phyloP scores from a whole-genome alignment of 2,797 vertebrate species.

The Poecilia velifera region DNA sequence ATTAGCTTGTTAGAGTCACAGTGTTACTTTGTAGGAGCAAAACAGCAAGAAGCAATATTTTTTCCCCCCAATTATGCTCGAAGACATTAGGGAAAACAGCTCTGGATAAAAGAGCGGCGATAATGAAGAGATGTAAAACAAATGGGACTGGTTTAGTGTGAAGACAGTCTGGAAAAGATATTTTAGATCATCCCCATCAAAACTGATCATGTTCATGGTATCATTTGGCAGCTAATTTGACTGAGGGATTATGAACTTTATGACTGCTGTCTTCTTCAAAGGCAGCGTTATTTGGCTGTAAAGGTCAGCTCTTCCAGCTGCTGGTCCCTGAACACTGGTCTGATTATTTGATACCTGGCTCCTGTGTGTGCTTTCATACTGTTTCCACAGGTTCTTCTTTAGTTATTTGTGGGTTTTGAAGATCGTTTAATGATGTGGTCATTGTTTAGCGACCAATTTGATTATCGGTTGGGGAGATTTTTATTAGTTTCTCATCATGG shows the following conservation, averaged over 20 bases:
- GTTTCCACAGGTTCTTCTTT: not conserved
- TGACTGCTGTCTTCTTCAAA: not conserved
- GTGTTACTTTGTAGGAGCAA: not conserved
- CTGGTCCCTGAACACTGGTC: not conserved
- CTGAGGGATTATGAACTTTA: not conserved
- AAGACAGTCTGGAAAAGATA: not conserved
- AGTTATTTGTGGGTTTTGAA: not conserved
- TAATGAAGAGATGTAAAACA: not conserved
- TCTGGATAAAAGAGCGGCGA: not conserved
- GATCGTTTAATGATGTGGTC: not conserved
- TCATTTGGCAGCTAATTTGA: not conserved
- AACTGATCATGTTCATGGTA: not conserved
- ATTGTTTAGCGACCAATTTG: not conserved
- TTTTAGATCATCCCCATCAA: not conserved
- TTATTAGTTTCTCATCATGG: not conserved
- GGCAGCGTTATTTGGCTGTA: not conserved
- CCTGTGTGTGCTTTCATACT: not conserved
- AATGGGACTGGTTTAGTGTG: not conserved
- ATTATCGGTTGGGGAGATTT: not conserved
- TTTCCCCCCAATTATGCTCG: not conserved
- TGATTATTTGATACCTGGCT: not conserved
- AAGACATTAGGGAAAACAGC: not conserved
- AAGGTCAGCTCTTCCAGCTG: not conserved
- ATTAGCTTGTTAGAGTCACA: not conserved
- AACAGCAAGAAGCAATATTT: not conserved